These are phyloP conservation scores for Bubo bubo DNA, from an alignment of 2,113 vertebrate species.

Conservation along the genomic window DNA sequence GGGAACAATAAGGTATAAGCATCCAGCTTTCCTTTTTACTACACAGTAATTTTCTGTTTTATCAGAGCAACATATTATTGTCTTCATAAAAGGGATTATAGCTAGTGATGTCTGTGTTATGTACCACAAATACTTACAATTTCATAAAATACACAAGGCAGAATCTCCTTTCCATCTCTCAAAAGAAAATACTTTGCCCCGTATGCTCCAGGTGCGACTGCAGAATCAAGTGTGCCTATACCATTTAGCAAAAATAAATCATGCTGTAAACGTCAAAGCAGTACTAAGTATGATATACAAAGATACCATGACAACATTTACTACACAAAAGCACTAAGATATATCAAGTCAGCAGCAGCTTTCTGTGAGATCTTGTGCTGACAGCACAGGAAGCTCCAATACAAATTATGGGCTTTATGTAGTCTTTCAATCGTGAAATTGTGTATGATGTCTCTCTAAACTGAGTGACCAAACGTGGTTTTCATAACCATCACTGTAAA, in stretches of 20 bases:
- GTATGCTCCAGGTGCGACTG: constrained; percentile 83
- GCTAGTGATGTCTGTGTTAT: neutral
- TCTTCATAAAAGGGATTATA: neutral
- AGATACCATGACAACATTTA: neutral
- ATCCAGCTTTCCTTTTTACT: neutral
- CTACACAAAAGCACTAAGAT: neutral
- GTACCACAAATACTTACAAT: constrained; percentile 80
- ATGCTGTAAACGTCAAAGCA: neutral
- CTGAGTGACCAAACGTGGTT: neutral
- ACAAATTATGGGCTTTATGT: neutral
- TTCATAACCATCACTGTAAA: neutral
- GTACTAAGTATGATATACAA: neutral
- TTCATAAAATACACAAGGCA: constrained; percentile 92
- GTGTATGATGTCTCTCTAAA: neutral
- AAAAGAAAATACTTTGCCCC: constrained; percentile 91
- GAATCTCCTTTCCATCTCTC: constrained; percentile 84
- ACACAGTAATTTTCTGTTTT: neutral
- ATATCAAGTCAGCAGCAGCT: neutral
- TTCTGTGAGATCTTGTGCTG: neutral
- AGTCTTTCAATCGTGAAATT: neutral
- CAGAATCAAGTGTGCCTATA: constrained; percentile 90
- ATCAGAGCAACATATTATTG: neutral
- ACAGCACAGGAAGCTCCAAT: neutral
- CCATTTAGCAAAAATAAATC: neutral
- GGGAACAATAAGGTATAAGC: neutral